These are phyloP conservation scores for Dryobota labecula DNA, from an alignment of 2,888 invertebrate species.

Conservation along the genomic window DNA sequence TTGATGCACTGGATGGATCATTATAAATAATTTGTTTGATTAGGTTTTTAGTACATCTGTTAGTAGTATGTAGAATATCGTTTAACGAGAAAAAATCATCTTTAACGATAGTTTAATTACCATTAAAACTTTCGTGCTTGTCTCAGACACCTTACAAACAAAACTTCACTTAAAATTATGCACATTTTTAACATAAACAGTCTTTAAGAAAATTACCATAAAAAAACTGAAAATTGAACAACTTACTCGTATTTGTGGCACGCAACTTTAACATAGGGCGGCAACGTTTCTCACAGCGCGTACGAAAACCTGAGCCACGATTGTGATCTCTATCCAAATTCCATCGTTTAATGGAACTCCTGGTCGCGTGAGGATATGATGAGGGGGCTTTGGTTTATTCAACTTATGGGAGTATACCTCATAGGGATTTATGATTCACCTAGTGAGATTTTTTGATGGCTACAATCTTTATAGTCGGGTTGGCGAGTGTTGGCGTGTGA, in stretches of 20 bases:
- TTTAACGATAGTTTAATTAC: constrained; percentile 1
- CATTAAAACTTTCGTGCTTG: not conserved
- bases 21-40: not conserved
- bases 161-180: constrained; percentile 7
- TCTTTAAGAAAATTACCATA: constrained; percentile 35
- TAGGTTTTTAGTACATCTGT: constrained; percentile 12
- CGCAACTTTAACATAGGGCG: constrained; percentile 47
- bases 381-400: constrained; percentile 58
- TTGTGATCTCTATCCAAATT: constrained; percentile 72
- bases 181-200: constrained; percentile 22
- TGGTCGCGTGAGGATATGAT: constrained; percentile 58
- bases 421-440: constrained; percentile 69
- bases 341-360: constrained; percentile 64
- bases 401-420: constrained; percentile 64
- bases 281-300: constrained; percentile 55
- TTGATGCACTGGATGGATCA: not conserved
- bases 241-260: constrained; percentile 39
- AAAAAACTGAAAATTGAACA: constrained; percentile 40
- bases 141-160: constrained; percentile 16
- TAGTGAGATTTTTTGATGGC: constrained; percentile 68
- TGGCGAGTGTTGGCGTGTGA: constrained; percentile 52
- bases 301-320: constrained; percentile 58
- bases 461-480: constrained; percentile 53
- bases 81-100: not conserved
- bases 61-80: not conserved